phyloP scores from a whole-genome alignment of 2,797 vertebrate species.

The Diceros bicornis region DNA sequence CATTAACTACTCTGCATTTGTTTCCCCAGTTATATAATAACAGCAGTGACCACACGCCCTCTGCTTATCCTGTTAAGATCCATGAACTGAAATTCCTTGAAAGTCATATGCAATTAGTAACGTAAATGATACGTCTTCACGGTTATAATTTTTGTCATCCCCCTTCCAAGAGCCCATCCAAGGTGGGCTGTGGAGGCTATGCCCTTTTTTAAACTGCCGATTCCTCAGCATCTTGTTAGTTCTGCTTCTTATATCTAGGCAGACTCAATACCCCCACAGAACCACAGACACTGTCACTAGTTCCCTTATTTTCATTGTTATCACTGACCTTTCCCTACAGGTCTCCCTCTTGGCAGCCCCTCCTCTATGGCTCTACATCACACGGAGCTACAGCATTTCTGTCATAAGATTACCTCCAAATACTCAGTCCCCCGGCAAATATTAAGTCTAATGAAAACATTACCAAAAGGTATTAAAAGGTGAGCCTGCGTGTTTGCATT shows the following conservation, averaged over 20 bases:
- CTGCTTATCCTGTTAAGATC: not conserved
- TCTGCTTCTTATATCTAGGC: not conserved
- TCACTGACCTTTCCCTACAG: not conserved
- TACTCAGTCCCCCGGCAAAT: conserved; percentile 12
- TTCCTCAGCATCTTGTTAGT: not conserved
- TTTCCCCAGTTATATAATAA: conserved; percentile 21
- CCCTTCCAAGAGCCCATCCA: not conserved
- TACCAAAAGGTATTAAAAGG: conserved; percentile 78
- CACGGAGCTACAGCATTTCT: not conserved
- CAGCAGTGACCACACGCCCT: not conserved
- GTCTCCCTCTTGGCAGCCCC: not conserved
- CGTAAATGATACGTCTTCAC: not conserved
- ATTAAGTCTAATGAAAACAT: conserved; percentile 78
- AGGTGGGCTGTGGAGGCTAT: not conserved
- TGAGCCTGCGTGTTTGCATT: conserved; percentile 74
- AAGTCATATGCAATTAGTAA: not conserved
- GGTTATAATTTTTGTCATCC: not conserved
- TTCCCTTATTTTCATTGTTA: conserved; percentile 27
- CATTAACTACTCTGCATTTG: conserved; percentile 51
- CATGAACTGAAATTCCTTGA: conserved; percentile 34
- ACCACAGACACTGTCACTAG: not conserved
- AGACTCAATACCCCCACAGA: not conserved
- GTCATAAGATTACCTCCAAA: conserved; percentile 72
- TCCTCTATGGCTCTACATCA: not conserved
- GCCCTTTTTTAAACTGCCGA: not conserved